phyloP scores from a whole-genome alignment of 2,113 vertebrate genomes.

The Bombycilla garrulus region DNA sequence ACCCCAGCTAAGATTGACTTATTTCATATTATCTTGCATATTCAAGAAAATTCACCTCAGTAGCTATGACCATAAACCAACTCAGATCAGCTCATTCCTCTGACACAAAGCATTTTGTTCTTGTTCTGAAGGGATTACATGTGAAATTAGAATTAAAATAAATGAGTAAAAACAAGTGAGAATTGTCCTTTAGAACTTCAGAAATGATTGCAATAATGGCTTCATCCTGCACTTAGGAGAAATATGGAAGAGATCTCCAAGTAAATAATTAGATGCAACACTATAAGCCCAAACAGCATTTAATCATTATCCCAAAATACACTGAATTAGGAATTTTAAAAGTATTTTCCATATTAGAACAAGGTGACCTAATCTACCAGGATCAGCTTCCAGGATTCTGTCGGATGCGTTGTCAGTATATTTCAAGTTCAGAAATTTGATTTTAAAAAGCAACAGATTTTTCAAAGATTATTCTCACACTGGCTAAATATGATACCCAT shows the following conservation, averaged over 20 bases:
- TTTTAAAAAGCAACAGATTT: slow-evolving; percentile 70
- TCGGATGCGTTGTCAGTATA: slow-evolving; percentile 20
- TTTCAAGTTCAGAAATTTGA: slow-evolving; percentile 57
- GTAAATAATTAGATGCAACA: not conserved
- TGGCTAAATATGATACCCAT: slow-evolving; percentile 57
- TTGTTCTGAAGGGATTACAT: not conserved
- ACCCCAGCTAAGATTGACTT: not conserved
- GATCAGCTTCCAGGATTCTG: slow-evolving; percentile 13
- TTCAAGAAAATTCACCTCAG: not conserved
- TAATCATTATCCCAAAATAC: slow-evolving; percentile 2
- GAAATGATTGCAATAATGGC: not conserved
- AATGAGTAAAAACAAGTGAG: not conserved
- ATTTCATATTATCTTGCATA: not conserved
- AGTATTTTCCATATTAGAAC: slow-evolving; percentile 13
- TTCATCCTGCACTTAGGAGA: not conserved
- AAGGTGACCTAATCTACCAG: not conserved
- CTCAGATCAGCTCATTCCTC: not conserved
- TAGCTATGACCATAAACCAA: not conserved
- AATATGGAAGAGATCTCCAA: not conserved
- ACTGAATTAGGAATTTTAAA: not conserved
- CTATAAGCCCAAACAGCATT: slow-evolving; percentile 1
- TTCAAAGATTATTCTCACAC: slow-evolving; percentile 51
- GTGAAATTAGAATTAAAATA: not conserved
- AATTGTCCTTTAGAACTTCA: not conserved
- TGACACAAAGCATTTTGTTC: not conserved